Base-by-base conservation (phyloP, 2,113 vertebrate species). In the Anarhynchus alexandrinus region DNA sequence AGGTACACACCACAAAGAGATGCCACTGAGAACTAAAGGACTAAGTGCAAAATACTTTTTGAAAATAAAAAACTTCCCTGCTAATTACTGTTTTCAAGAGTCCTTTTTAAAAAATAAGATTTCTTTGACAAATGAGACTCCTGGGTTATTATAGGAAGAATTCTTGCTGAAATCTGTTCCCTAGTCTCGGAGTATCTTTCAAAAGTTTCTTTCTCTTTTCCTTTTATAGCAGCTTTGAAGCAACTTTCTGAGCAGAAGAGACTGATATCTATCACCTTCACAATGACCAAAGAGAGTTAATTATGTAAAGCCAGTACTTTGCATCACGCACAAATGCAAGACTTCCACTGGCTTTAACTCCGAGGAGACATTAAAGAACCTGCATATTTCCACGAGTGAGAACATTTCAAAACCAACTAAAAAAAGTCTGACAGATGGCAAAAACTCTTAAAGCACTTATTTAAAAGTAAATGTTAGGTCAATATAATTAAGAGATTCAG, bases 381-480 rank as follows among this genome's bases (percentile, higher is more conserved):
- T 49, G 36, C 69, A 93, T 79, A 18, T 52, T 49, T 82, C 34
- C 30, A 38, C 62, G 2, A 66, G 73, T 15, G 42, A 82, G 62
- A 94, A 79, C n/a, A 54, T 72, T 82, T 87, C 42, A 85, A 87
- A 96, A 94, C 91, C 83, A 91, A 93, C 62, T 82, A 49, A 52
- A 94, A 82, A 17, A 55, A 65, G 13, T 62, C 73, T 95, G 93
- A 91, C 96, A 97, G 96, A 96, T 94, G 81, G 95, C 65, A 96
- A 90, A 94, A 94, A 76, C 36, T 91, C 57, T 76, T 93, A 45
- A 69, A 89, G 66, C 27, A 0, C 36, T 91, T 89, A 65, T 90
- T 94, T 95, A 69, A 92, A 96, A 95, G 57, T 92, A 96, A 92
- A 88, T 83, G 90, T 88, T 95, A 95, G 93, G 93, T 91, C 91